Percentiles rank a stretch among this genome's conserved stretches.
phyloP scores from a whole-genome alignment of 2,113 vertebrate species.

The Equus przewalskii region DNA sequence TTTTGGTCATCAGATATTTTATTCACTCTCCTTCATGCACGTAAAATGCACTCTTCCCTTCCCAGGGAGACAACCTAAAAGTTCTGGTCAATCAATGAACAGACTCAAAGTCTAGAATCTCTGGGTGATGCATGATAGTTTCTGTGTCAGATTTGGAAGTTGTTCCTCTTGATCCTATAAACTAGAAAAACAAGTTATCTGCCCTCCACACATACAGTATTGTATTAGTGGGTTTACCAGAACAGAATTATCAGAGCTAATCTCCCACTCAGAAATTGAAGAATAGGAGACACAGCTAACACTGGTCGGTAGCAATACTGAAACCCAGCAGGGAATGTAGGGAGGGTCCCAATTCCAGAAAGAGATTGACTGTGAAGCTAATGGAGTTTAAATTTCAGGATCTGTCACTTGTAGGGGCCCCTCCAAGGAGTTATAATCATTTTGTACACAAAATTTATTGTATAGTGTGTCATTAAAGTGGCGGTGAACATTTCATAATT shows the following conservation, averaged over 20 bases:
- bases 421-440: not conserved
- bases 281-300: not conserved
- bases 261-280: not conserved
- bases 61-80: not conserved
- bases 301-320: not conserved
- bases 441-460: slow-evolving; percentile 3
- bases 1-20: slow-evolving; percentile 23
- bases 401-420: not conserved
- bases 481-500: not conserved
- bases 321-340: not conserved
- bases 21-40: not conserved
- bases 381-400: not conserved
- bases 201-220: not conserved
- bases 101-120: not conserved
- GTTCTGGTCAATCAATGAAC: slow-evolving; percentile 6
- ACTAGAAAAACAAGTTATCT: slow-evolving; percentile 18
- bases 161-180: slow-evolving; percentile 25
- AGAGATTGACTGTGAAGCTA: not conserved
- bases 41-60: not conserved
- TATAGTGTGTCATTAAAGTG: not conserved
- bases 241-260: not conserved
- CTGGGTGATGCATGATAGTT: not conserved
- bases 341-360: not conserved
- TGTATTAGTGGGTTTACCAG: not conserved
- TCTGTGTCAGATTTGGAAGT: not conserved